Percentiles rank a stretch among this genome's conserved stretches.
Evolutionary conservation across 2,888 invertebrate genomes (phyloP).

Genomic region (Physocephala rufipes): DNA sequence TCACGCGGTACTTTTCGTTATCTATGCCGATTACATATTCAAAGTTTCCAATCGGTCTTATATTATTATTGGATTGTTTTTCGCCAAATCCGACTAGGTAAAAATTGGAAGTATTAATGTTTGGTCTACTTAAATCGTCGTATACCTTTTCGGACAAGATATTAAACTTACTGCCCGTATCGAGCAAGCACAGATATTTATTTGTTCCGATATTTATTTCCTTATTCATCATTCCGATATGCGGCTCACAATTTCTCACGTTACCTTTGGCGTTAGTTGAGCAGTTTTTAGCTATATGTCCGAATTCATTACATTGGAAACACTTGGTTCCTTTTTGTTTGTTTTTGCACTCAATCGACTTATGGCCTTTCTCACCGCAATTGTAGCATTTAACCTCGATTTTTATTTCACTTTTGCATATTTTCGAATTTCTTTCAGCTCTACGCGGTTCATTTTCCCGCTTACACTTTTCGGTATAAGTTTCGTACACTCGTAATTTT

Average conservation of each 20-base stretch:
- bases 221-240: slow-evolving; percentile 12
- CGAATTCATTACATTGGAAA: slow-evolving; percentile 12
- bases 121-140: too few species aligned
- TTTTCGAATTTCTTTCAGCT: neutral
- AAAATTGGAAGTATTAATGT: neutral
- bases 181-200: slow-evolving; percentile 1
- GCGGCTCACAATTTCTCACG: neutral
- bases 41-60: slow-evolving; percentile 1
- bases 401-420: neutral
- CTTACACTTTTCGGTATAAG: neutral
- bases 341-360: slow-evolving; percentile 18
- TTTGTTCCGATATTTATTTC: slow-evolving; percentile 6
- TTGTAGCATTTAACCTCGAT: slow-evolving; percentile 13
- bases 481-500: slow-evolving; percentile 6
- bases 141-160: too few species aligned
- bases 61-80: slow-evolving; percentile 2
- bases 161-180: slow-evolving; percentile 29
- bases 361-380: slow-evolving; percentile 19
- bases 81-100: slow-evolving; percentile 12
- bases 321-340: slow-evolving; percentile 17
- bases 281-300: slow-evolving; percentile 15
- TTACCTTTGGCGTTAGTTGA: neutral
- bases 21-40: slow-evolving; percentile 7
- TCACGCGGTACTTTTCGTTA: slow-evolving; percentile 6
- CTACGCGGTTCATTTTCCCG: neutral